Base-by-base conservation (phyloP, 1,140 invertebrate genomes). In the Drepana arcuata region DNA sequence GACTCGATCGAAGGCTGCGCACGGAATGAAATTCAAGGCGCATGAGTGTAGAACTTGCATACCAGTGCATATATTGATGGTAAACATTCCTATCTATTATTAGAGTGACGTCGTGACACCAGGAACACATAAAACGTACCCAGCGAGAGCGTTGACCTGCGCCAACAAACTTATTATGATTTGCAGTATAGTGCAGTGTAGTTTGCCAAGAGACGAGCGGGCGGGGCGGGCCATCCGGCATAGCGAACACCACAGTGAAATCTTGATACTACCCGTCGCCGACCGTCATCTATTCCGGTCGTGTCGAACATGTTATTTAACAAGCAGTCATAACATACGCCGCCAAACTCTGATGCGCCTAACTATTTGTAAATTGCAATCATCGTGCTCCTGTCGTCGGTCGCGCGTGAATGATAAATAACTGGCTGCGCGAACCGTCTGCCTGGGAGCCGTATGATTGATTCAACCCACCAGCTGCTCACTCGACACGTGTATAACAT, bases 21-120 rank as follows among this genome's bases (percentile, higher is more conserved):
- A 47, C 49, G 46, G 43, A 57, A 54, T 41, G 51, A 36, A 50
- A 56, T 41, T 39, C 47, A 36, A 26, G 10, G 48, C 49, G 44
- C 52, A 65, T 58, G 67, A 52, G 49, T 48, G 41, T 60, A 52
- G 58, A 61, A 64, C 56, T 59, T 40, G 58, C 50, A 50, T 41
- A 31, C 28, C 69, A 77, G 54, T 66, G 69, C 56, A 46, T 50
- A 39, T 54, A 52, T 73, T 60, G 63, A 67, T 72, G 61, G 59
- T 73, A 67, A 61, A 34, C 65, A 74, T 81, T 81, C 59, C 72
- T 71, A 77, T 77, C 73, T 81, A 81, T 79, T 81, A 81, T 73
- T 81, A 81, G 73, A 75, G 60, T 66, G 67, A 73, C 63, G 65
- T 67, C 60, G 67, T 79, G 72, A 77, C 72, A 82, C 67, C 66